Base-by-base conservation (phyloP, 2,797 vertebrate genomes). In the Hoplostethus mediterraneus region DNA sequence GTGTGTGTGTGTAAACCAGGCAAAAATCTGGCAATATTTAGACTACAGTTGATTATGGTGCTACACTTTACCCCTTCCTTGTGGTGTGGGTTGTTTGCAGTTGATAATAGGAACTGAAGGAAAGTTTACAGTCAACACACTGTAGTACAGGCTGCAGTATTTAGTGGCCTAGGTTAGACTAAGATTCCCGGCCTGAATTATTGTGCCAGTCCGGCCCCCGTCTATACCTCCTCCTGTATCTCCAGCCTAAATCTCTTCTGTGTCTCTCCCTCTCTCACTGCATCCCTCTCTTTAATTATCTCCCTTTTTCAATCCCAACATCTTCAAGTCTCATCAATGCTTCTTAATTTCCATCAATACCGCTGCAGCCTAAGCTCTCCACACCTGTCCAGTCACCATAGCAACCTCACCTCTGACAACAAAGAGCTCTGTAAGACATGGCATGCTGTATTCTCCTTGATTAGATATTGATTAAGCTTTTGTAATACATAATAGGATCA, bases 391-490 rank as follows among this genome's bases (percentile, higher is more conserved):
- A 75, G 91, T 94, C 89, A 79, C 92, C 88, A 91, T 93, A 84
- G 93, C 89, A 94, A 95, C 91, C 72, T 89, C 88, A 94, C 92
- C 93, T 93, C 91, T 91, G 92, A 94, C 93, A 94, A 93, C 91
- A 94, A 90, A 92, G 91, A 90, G 89, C 90, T 92, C 91, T 93
- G 93, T 94, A 92, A 91, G 90, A 93, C 92, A 92, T 67, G 83
- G 79, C 81, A 73, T 81, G 85, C 91, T 91, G 91, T 94, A 92
- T 93, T 94, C 90, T 81, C 89, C 90, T 87, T 95, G 94, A 95
- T 95, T 95, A 90, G 93, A 94, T 95, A 95, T 95, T 93, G 95
- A 95, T 95, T 94, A 93, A 77, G 91, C 92, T 95, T 95, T 95
- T 95, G 94, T 94, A 93, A 95, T 94, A 93, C 92, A 93, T 93